phyloP scores from a whole-genome alignment of 64 coral and sea anemone species.

The Stichodactyla mertensii region DNA sequence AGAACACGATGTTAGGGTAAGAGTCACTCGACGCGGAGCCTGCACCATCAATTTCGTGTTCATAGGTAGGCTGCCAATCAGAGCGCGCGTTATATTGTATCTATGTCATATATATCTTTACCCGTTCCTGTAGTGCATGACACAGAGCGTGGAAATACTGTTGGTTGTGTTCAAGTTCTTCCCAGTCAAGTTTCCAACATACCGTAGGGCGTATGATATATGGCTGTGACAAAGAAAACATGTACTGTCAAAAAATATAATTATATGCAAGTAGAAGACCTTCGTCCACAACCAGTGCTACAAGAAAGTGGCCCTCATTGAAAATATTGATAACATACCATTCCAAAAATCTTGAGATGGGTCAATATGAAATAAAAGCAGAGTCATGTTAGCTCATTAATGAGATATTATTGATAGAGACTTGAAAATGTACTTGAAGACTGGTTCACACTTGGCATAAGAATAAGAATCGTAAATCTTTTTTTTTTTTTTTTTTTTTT shows the following conservation, averaged over 20 bases:
- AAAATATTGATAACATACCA: slow-evolving; percentile 46
- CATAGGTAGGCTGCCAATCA: too few relatives aligned
- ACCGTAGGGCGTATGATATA: slow-evolving; percentile 77
- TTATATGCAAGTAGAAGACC: neutral
- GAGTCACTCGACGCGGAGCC: too few relatives aligned
- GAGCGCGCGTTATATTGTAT: too few relatives aligned
- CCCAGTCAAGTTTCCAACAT: slow-evolving; percentile 98
- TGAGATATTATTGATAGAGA: neutral
- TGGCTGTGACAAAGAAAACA: slow-evolving; percentile 40
- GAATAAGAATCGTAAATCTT: too few relatives aligned
- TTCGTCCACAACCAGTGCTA: neutral
- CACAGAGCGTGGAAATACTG: slow-evolving; percentile 80
- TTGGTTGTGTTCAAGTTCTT: slow-evolving; percentile 89
- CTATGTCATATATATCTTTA: neutral
- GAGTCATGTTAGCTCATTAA: neutral
- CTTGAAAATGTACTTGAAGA: too few relatives aligned
- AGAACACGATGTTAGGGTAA: too few relatives aligned
- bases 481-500: too few relatives aligned
- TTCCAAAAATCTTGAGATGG: slow-evolving; percentile 66
- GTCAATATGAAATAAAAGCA: neutral
- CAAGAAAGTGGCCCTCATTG: neutral
- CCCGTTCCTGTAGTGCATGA: slow-evolving; percentile 72
- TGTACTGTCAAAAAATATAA: neutral
- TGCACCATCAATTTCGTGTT: too few relatives aligned
- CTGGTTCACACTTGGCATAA: too few relatives aligned